Evolutionary conservation across 2,797 vertebrate species (phyloP), one percentile per base, ranked within the genome.

Genomic region (Danionella dracula): DNA sequence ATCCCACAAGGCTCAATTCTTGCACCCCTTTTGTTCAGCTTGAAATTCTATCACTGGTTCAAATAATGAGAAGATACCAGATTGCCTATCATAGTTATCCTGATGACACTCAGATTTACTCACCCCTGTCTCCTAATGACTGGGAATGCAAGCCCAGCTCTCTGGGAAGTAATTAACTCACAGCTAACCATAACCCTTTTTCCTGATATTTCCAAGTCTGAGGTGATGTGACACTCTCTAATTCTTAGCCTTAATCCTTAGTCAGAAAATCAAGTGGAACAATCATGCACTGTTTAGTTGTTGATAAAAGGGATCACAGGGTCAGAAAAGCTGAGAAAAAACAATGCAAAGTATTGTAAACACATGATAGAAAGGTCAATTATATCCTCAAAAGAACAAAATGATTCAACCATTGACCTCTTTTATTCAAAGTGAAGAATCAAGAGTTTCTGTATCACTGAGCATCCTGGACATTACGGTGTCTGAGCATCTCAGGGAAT

Each of bases 321-420:
- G 34, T 13, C 34, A 38, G 23, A 55, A 8, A 23, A 8, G 35
- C 21, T 10, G 13, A 38, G 5, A 55, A 55, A 11, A 6, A 34
- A 6, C 19, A 15, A 17, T 8, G 32, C 19, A n/a, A 27, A 50
- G 3, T 1, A 45, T n/a, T 45, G 20, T 44, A 51, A 71, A 59
- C 45, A 70, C 61, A 49, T 6, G 40, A 66, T 59, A 62, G 49
- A 41, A 64, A 56, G 10, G 29, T 29, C 31, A 66, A 79, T 83
- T 67, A 75, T 62, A 51, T 16, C 40, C 45, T 58, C 4, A 35
- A 53, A 49, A 15, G 66, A 54, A 27, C 57, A 62, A 74, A 78
- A 82, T 81, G 65, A 78, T 78, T 73, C 79, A 78, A 78, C 27
- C 61, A 79, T 42, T 50, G 69, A 65, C 50, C 72, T 75, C 78